Base-by-base conservation (phyloP, 2,797 vertebrate genomes). In the Cynodonichthys magdalenae region DNA sequence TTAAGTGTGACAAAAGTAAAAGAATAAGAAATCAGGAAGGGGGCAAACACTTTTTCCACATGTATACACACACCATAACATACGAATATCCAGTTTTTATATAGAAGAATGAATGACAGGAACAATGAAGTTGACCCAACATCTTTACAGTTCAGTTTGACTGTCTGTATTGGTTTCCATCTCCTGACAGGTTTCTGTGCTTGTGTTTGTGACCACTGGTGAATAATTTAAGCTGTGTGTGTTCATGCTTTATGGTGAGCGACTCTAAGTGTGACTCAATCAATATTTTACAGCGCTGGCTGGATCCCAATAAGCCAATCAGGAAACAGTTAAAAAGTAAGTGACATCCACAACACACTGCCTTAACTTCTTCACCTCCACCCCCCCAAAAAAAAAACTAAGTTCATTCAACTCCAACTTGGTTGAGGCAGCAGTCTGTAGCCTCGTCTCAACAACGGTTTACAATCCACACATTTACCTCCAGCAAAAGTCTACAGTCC, bases 241-340 rank as follows among this genome's bases (percentile, higher is more conserved):
- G 56, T 69, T 83, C 66, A 71, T 76, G 67, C 74, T 77, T 75
- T 82, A 53, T 62, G 59, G 69, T 80, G 81, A 90, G 69, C 81
- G 81, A 90, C 83, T 86, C 73, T 86, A 82, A 92, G 74, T 85
- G 72, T 85, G 69, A 88, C 74, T 77, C 65, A 66, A 74, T 93
- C 76, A 85, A 79, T 89, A 87, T 91, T 95, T 95, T 89, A 77
- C 94, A 99, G 97, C 95, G 95, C 91, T 99, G 97, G 97, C 90
- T 99, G 90, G 97, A 99, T 94, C 93, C 96, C 88, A 98, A 95
- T 92, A 99, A 99, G 92, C 96, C 95, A 76, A 94, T 99, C 93
- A 96, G 96, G 92, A 99, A 98, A 91, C 97, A 99, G 90, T 94
- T 99, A 89, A 99, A 97, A 94, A 95, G 97, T 99, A 91, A 93